Conservation (phyloP, 2,888 invertebrate genomes). For the Hyposoter dolosus region DNA sequence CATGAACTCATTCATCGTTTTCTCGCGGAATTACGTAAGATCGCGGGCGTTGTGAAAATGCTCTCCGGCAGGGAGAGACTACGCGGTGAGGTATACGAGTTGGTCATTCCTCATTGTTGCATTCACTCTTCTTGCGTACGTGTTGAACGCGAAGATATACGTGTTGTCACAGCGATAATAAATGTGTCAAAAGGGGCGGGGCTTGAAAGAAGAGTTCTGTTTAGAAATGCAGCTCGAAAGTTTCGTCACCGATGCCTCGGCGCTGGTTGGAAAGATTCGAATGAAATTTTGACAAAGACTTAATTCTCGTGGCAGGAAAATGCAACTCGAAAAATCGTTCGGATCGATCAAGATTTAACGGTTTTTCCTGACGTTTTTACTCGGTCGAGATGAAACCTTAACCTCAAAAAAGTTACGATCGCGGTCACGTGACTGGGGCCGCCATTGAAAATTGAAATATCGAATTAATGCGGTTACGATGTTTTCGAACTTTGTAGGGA, state of each 20-base stretch:
- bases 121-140: not conserved
- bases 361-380: not conserved
- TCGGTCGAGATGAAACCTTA: not conserved
- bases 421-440: not conserved
- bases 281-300: not conserved
- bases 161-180: not conserved
- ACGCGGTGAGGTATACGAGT: not conserved
- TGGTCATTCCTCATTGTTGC: conserved; percentile 33
- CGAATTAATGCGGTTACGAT: not conserved
- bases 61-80: not conserved
- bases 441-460: not conserved
- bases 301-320: not conserved
- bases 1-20: conserved; percentile 49
- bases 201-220: not conserved
- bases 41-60: conserved; percentile 17
- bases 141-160: not conserved
- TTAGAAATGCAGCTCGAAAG: not conserved
- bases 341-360: not conserved
- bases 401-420: not conserved
- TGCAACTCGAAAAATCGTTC: not conserved
- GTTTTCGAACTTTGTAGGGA: not conserved
- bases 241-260: not conserved
- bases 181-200: conserved; percentile 6
- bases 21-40: conserved; percentile 39
- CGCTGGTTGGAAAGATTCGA: not conserved